Evolutionary conservation across 2,888 invertebrate genomes (phyloP), one percentile per base, ranked within the genome.

Genomic region (Xestia sexstrigata): DNA sequence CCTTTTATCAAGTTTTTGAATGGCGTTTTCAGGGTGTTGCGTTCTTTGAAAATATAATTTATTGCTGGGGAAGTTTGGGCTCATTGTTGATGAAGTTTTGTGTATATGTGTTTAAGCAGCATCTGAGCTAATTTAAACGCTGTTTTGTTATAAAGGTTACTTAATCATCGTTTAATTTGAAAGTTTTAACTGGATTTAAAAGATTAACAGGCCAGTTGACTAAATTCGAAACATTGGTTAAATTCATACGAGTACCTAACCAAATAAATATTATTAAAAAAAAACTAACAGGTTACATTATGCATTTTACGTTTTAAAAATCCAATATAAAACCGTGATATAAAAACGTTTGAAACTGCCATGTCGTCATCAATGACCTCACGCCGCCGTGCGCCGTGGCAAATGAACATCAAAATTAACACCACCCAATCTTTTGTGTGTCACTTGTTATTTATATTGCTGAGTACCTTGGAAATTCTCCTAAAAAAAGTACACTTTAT

Each of bases 1-100:
- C 60, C 39, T 70, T 73, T 78, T 78, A 76, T 75, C 70, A 82
- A 62, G 68, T 74, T 81, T 76, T 75, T 79, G 65, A 84, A 83
- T 78, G 67, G 58, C 62, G 70, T 35, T 58, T 60, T 55, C 47
- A 42, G 68, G 74, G 66, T 72, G 62, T 70, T 65, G 26, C 45
- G 47, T 45, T 67, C 39, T 76, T 72, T 74, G 26, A 68, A 83
- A 86, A 81, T 78, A 70, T 20, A 70, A 70, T 81, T 78, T 76
- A 73, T 78, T 71, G 17, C 63, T 58, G 60, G 49, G 47, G 20
- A 70, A 74, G 52, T 30, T 72, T 52, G 42, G 42, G 20, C 58
- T 58, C 39, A 65, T 74, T 76, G 74, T 83, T 70, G 70, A 66
- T 42, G 42, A 78, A 74, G 45, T 79, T 83, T 26, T 42, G 65